These are phyloP conservation scores for Sialis lutaria DNA, from an alignment of 2,888 invertebrate genomes.

Conservation along the genomic window DNA sequence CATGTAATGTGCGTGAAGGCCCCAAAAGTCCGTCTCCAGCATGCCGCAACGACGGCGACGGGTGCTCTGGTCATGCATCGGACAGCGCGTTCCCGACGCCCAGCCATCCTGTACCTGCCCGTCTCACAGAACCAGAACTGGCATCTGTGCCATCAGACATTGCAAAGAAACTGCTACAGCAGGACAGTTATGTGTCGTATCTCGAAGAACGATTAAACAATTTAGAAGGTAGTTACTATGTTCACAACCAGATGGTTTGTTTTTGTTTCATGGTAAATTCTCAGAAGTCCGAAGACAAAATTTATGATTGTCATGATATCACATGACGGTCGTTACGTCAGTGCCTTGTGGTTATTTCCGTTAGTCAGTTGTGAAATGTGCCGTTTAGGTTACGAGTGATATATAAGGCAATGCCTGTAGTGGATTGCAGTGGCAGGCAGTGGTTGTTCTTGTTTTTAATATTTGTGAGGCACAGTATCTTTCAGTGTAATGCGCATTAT, in stretches of 20 bases:
- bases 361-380: slow-evolving; percentile 1
- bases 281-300: too few relatives aligned
- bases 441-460: too few relatives aligned
- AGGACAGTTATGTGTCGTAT: slow-evolving; percentile 58
- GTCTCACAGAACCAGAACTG: slow-evolving; percentile 43
- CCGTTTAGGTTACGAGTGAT: background rate
- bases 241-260: slow-evolving; percentile 16
- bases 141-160: slow-evolving; percentile 46
- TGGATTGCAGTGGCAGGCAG: too few relatives aligned
- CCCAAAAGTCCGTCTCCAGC: slow-evolving; percentile 5
- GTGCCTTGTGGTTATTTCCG: background rate
- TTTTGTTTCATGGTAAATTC: slow-evolving; percentile 1
- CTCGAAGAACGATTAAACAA: slow-evolving; percentile 56
- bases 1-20: slow-evolving; percentile 1
- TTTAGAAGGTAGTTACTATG: slow-evolving; percentile 52
- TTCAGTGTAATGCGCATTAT: too few relatives aligned
- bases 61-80: background rate
- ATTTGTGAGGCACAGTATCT: too few relatives aligned
- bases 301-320: too few relatives aligned
- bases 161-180: slow-evolving; percentile 52
- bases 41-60: background rate
- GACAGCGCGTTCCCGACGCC: background rate
- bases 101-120: background rate
- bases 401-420: too few relatives aligned
- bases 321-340: background rate